Evolutionary conservation across 2,888 invertebrate species (phyloP), one percentile per base, ranked within the genome.

Genomic region (Phlogophora meticulosa): DNA sequence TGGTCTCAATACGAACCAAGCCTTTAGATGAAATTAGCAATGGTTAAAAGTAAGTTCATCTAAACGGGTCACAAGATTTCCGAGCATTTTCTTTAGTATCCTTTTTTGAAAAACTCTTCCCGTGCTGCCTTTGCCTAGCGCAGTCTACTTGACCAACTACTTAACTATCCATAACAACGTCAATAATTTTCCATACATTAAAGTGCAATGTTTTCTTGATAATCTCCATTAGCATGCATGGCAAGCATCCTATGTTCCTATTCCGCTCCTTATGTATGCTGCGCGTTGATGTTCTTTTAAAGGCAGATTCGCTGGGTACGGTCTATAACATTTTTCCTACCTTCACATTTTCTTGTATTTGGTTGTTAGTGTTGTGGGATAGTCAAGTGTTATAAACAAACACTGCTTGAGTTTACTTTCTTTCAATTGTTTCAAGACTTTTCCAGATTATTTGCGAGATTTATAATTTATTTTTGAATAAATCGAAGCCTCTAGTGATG

Each of bases 241-340:
- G 45, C 57, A 56, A 51, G 45, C 40, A 34, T 48, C 34, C 38
- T 46, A 36, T 22, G 59, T 43, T 45, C 40, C 59, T 32, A 58
- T 57, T 34, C 43, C 36, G 15, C 52, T 58, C 52, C 34, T 76
- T 75, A 68, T 67, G 78, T 83, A 85, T 80, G 81, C 77, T 73
- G 76, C 90, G 90, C 92, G 92, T 93, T 93, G 91, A 92, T 87
- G 90, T 92, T 89, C 84, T 90, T 91, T 49, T 65, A 76, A 76
- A 76, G 68, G 71, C 70, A 68, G 49, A 56, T 55, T 57, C 24
- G 34, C 32, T 67, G 24, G 22, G 22, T 1, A 34, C 7, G 9
- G 20, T 48, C 22, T 45, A 9, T 10, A 9, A 34, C 15, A 59
- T 66, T 55, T 65, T 67, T 36, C 11, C 7, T 46, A 34, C 0